Conservation (phyloP, 1,140 invertebrate genomes). For the Orchestia grillus region DNA sequence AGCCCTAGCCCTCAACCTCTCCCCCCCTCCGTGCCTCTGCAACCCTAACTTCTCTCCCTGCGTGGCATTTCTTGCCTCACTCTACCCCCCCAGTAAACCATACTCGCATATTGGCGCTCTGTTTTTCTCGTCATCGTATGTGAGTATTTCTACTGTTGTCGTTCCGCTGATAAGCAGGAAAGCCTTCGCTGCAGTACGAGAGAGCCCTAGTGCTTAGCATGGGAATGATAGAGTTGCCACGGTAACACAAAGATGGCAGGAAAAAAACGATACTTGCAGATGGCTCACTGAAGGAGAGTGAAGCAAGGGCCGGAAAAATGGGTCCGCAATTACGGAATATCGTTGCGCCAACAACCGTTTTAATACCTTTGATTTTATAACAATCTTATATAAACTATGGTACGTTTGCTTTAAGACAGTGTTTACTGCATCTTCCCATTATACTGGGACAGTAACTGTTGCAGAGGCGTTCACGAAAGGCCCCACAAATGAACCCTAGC, state of each 20-base stretch:
- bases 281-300: too few relatives aligned
- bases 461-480: neutral
- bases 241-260: neutral
- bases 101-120: neutral
- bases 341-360: neutral
- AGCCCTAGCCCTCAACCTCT: neutral
- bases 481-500: neutral
- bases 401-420: neutral
- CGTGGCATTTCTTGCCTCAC: neutral
- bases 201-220: neutral
- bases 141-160: neutral
- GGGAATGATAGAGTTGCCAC: too few relatives aligned
- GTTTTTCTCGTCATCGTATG: neutral
- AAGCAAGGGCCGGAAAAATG: too few relatives aligned
- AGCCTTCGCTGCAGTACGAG: neutral
- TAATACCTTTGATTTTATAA: neutral
- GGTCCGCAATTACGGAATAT: neutral
- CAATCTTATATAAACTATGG: too few relatives aligned
- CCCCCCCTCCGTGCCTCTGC: too few relatives aligned
- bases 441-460: neutral
- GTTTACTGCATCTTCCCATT: neutral
- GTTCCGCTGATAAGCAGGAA: neutral
- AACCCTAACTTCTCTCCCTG: too few relatives aligned
- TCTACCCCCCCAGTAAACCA: neutral
- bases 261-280: neutral